A percentile compares a stretch with the other conserved stretches of the same genome.
These are phyloP conservation scores for Rhynchonycteris naso DNA, from an alignment of 2,797 vertebrate genomes.

Conservation along the genomic window DNA sequence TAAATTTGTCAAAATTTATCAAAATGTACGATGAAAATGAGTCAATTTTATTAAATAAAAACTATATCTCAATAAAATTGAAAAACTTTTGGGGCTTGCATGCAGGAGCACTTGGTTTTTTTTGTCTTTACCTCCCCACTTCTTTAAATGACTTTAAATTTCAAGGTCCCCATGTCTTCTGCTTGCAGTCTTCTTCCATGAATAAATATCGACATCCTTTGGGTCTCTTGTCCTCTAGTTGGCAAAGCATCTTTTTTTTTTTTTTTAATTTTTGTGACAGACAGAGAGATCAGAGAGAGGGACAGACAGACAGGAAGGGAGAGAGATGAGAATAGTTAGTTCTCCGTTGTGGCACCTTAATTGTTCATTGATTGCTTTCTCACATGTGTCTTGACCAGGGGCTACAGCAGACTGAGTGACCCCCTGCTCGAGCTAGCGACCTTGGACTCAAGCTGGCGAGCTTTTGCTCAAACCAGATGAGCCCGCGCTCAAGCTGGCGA, in stretches of 20 bases:
- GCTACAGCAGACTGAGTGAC: too few relatives aligned
- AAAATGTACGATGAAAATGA: not conserved
- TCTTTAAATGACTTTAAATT: not conserved
- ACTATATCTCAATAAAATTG: not conserved
- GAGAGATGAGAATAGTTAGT: too few relatives aligned
- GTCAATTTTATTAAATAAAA: not conserved
- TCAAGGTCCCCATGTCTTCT: not conserved
- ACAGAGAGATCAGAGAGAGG: too few relatives aligned
- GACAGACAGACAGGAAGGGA: too few relatives aligned
- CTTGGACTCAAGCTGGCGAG: too few relatives aligned
- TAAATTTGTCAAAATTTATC: not conserved
- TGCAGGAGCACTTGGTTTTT: not conserved
- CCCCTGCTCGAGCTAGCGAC: too few relatives aligned
- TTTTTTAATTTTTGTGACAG: too few relatives aligned
- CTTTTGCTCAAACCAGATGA: too few relatives aligned
- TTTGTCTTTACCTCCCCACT: not conserved
- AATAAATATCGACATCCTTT: not conserved
- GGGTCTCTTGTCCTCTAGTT: not conserved
- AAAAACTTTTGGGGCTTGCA: not conserved
- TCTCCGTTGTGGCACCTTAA: too few relatives aligned
- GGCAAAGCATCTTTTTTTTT: not conserved
- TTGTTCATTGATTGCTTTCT: too few relatives aligned
- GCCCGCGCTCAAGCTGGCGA: too few relatives aligned
- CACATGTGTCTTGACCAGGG: too few relatives aligned
- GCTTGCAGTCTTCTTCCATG: slow-evolving; percentile 17